phyloP scores from a whole-genome alignment of 2,888 invertebrate species.

The Cataglyphis albicans region DNA sequence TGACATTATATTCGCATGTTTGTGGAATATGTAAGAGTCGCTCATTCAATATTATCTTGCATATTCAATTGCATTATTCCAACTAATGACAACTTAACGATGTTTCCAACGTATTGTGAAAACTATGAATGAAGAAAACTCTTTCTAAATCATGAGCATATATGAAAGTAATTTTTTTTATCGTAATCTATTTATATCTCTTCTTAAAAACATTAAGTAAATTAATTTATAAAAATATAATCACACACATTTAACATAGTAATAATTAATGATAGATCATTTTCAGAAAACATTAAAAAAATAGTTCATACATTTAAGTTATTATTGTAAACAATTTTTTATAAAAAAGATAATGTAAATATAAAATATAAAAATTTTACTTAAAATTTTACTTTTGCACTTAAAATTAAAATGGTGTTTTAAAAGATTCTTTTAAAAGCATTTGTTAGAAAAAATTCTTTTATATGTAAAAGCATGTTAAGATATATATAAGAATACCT shows the following conservation, averaged over 20 bases:
- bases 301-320: neutral
- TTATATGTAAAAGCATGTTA: neutral
- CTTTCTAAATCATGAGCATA: constrained; percentile 19
- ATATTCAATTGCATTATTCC: constrained; percentile 45
- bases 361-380: neutral
- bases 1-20: constrained; percentile 47
- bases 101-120: constrained; percentile 83
- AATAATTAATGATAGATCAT: constrained; percentile 10
- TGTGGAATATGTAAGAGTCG: constrained; percentile 29
- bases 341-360: neutral
- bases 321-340: neutral
- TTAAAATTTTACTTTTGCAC: constrained; percentile 13
- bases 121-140: constrained; percentile 76
- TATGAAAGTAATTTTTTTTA: constrained; percentile 13
- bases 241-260: neutral
- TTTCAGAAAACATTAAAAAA: neutral
- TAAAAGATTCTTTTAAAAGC: neutral
- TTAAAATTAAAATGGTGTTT: neutral
- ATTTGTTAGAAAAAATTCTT: neutral
- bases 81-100: constrained; percentile 81
- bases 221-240: constrained; percentile 1
- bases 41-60: neutral
- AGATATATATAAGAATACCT: constrained; percentile 6
- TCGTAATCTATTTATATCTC: neutral
- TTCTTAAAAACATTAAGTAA: neutral